Evolutionary conservation across 1,140 invertebrate genomes (phyloP).

Genomic region (Drosophila teissieri): DNA sequence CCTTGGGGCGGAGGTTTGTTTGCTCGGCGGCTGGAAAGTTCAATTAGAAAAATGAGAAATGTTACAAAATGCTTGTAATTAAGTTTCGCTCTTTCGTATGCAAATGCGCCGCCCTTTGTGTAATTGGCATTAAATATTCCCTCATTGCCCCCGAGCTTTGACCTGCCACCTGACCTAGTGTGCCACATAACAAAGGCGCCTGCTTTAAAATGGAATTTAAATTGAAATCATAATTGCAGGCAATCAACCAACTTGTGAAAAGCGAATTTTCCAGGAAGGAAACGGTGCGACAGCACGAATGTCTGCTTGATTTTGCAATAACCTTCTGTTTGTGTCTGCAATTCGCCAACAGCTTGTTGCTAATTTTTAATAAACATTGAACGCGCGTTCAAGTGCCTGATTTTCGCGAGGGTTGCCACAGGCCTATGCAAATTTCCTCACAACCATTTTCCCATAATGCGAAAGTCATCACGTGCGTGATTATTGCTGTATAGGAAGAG

Average conservation of each 20-base stretch:
- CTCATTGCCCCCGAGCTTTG: constrained; percentile 45
- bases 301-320: constrained; percentile 36
- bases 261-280: constrained; percentile 44
- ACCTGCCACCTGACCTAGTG: constrained; percentile 56
- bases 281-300: constrained; percentile 5
- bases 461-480: constrained; percentile 72
- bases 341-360: constrained; percentile 72
- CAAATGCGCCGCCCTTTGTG: constrained; percentile 53
- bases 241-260: no score
- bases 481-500: constrained; percentile 50
- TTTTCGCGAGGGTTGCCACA: constrained; percentile 20
- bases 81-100: constrained; percentile 62
- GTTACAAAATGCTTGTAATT: constrained; percentile 74
- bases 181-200: neutral
- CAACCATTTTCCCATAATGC: constrained; percentile 60
- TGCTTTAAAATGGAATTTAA: neutral
- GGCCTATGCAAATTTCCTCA: constrained; percentile 63
- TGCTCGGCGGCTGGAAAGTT: constrained; percentile 74
- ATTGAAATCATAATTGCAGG: no score
- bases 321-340: constrained; percentile 30
- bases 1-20: constrained; percentile 52
- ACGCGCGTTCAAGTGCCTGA: constrained; percentile 18
- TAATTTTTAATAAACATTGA: constrained; percentile 79
- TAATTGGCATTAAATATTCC: constrained; percentile 78
- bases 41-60: constrained; percentile 64